A percentile compares a stretch with the other conserved stretches of the same genome.
Evolutionary conservation across 2,888 invertebrate genomes (phyloP).

Genomic region (Nemotelus nigrinus): DNA sequence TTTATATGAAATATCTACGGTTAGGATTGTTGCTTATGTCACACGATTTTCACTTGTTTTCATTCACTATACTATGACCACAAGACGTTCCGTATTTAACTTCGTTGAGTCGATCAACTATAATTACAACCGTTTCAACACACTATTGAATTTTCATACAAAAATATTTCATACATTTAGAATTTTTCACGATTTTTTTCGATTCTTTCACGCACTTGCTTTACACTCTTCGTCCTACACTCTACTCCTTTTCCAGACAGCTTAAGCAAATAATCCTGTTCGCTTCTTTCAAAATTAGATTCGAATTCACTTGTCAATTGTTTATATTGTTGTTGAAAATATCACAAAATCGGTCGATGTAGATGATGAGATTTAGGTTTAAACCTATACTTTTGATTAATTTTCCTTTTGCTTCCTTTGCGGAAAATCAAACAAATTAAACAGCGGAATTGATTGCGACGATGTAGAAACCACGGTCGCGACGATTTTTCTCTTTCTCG

Average conservation of each 20-base stretch:
- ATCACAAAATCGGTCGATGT: slow-evolving; percentile 54
- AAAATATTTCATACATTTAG: slow-evolving; percentile 30
- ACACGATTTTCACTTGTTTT: too few species aligned
- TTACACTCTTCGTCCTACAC: neutral
- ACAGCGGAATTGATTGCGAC: neutral
- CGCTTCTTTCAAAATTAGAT: too few species aligned
- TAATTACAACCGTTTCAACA: neutral
- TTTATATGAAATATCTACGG: too few species aligned
- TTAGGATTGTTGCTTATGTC: too few species aligned
- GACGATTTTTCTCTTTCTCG: neutral
- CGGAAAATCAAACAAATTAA: neutral
- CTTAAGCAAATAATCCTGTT: too few species aligned
- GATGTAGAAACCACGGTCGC: neutral
- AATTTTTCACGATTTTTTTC: slow-evolving; percentile 2
- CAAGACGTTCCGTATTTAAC: too few species aligned
- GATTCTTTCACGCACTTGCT: slow-evolving; percentile 2
- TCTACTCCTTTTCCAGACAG: neutral
- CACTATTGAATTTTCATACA: neutral
- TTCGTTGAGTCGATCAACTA: too few species aligned
- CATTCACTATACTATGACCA: too few species aligned
- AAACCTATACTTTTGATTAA: slow-evolving; percentile 13
- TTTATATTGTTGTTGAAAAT: slow-evolving; percentile 46
- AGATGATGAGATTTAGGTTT: slow-evolving; percentile 43
- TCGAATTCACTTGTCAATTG: slow-evolving; percentile 27
- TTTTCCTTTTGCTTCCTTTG: slow-evolving; percentile 5